Percentiles rank a stretch among this genome's conserved stretches.
Evolutionary conservation across 2,797 vertebrate species (phyloP).

Genomic region (Rhynchotus rufescens): DNA sequence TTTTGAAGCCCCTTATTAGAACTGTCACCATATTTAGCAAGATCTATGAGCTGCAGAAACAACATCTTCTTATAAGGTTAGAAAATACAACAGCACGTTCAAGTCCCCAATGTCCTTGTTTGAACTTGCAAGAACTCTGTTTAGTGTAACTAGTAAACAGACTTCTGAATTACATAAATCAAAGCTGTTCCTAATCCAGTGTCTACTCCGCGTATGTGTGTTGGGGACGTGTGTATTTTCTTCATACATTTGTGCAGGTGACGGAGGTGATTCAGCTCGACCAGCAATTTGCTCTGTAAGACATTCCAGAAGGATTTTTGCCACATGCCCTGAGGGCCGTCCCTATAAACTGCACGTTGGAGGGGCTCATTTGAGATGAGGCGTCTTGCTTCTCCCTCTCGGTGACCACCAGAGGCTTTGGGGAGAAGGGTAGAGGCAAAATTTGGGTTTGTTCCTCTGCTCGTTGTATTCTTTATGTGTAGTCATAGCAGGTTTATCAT

Average conservation of each 20-base stretch:
- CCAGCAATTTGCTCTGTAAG: not conserved
- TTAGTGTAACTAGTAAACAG: conserved; percentile 40
- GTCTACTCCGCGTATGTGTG: not conserved
- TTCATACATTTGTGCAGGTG: not conserved
- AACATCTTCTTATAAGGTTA: conserved; percentile 62
- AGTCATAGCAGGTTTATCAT: not conserved
- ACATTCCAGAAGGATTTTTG: not conserved
- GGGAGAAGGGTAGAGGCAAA: not conserved
- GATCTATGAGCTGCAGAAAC: conserved; percentile 44
- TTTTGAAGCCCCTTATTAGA: conserved; percentile 53
- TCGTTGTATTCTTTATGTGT: too few relatives aligned
- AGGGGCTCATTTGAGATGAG: not conserved
- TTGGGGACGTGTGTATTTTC: not conserved
- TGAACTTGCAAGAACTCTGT: conserved; percentile 35
- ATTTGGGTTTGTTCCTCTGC: not conserved
- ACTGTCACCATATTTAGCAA: conserved; percentile 58
- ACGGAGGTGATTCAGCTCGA: not conserved
- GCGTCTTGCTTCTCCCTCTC: not conserved
- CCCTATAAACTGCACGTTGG: not conserved
- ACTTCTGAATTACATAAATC: not conserved
- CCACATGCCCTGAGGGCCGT: not conserved
- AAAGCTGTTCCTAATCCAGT: not conserved
- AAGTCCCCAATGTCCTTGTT: conserved; percentile 38
- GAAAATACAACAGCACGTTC: conserved; percentile 21
- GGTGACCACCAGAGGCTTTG: not conserved